Percentiles rank a stretch among this genome's conserved stretches.
These are phyloP conservation scores for Cephus sareptanus DNA, from an alignment of 2,888 invertebrate genomes.

Conservation along the genomic window DNA sequence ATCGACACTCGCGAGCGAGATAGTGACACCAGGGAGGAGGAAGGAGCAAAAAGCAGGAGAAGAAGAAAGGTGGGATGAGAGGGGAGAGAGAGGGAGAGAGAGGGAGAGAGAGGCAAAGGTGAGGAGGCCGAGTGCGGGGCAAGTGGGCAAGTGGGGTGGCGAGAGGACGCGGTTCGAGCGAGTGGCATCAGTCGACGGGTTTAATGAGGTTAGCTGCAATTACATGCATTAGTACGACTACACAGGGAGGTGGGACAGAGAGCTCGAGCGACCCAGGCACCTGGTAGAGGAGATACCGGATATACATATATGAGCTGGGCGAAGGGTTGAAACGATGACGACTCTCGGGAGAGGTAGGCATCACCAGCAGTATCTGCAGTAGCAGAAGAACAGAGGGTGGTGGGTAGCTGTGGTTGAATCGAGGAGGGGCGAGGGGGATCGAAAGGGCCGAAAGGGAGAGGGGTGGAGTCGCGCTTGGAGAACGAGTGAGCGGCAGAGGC, in stretches of 20 bases:
- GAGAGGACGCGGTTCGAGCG: slow-evolving; percentile 52
- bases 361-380: slow-evolving; percentile 4
- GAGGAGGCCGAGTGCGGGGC: slow-evolving; percentile 7
- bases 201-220: slow-evolving; percentile 65
- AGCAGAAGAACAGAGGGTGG: slow-evolving; percentile 4
- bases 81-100: slow-evolving; percentile 11
- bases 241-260: slow-evolving; percentile 47
- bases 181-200: slow-evolving; percentile 59
- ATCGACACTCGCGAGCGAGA: slow-evolving; percentile 9
- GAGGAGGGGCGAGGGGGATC: background rate
- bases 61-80: slow-evolving; percentile 18
- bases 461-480: slow-evolving; percentile 9
- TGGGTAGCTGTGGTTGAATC: background rate
- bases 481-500: background rate
- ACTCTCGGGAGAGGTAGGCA: background rate
- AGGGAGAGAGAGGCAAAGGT: slow-evolving; percentile 15
- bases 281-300: slow-evolving; percentile 31
- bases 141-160: slow-evolving; percentile 11
- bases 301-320: background rate
- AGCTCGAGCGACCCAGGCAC: slow-evolving; percentile 42
- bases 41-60: slow-evolving; percentile 22
- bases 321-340: slow-evolving; percentile 11
- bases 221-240: slow-evolving; percentile 60
- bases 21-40: slow-evolving; percentile 5
- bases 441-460: slow-evolving; percentile 1